A percentile compares a stretch with the other conserved stretches of the same genome.
Conservation (phyloP, 2,113 vertebrate genomes). For the Indri indri region DNA sequence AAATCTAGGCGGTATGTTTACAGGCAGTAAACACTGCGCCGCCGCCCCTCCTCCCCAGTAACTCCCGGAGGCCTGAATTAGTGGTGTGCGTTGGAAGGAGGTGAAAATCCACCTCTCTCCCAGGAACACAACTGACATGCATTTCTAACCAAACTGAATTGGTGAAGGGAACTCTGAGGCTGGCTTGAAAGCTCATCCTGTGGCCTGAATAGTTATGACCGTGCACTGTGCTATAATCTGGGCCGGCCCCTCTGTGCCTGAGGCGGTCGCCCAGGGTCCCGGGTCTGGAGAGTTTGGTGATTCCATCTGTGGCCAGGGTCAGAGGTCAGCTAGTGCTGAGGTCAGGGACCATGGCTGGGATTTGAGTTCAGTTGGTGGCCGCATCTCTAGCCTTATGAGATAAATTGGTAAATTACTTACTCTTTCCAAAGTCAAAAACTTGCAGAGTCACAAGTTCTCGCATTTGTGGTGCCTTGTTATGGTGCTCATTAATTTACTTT, state of each 20-base stretch:
- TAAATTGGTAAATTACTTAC: background rate
- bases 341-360: background rate
- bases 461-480: background rate
- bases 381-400: background rate
- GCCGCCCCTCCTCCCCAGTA: background rate
- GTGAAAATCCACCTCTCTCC: conserved; percentile 35
- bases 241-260: background rate
- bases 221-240: accelerated
- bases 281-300: background rate
- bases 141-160: conserved; percentile 34
- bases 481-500: background rate
- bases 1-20: conserved; percentile 45
- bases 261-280: background rate
- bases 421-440: background rate
- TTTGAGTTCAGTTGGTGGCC: background rate
- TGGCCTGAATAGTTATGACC: background rate
- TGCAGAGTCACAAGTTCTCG: background rate
- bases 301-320: background rate
- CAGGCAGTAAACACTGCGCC: background rate
- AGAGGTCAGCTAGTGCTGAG: background rate
- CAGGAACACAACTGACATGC: background rate
- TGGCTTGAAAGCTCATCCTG: background rate
- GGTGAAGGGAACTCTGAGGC: background rate
- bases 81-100: conserved; percentile 19
- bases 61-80: conserved; percentile 54